These are phyloP conservation scores for Gila orcuttii DNA, from an alignment of 2,113 vertebrate species.

Conservation along the genomic window DNA sequence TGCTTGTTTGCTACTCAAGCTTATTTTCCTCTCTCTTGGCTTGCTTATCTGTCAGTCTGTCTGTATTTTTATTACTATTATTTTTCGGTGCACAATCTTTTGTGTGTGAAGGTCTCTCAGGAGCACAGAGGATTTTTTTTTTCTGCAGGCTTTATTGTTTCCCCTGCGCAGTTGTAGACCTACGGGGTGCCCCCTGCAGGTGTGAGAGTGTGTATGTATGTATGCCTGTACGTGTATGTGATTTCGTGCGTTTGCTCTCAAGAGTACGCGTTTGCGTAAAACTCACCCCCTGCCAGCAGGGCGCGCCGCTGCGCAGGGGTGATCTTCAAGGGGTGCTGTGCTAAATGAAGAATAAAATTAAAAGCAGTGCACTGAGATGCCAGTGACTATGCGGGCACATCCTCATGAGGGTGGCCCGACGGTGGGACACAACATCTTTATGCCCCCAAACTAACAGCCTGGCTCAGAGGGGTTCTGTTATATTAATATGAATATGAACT, in stretches of 20 bases:
- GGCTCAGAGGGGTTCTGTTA: conserved; percentile 45
- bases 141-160: conserved; percentile 71
- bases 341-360: conserved; percentile 61
- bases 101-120: conserved; percentile 58
- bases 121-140: conserved; percentile 56
- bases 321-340: conserved; percentile 59
- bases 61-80: conserved; percentile 39
- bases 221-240: conserved; percentile 20
- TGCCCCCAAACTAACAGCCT: conserved; percentile 35
- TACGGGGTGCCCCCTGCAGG: conserved; percentile 62
- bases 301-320: conserved; percentile 45
- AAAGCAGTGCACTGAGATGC: conserved; percentile 55
- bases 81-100: conserved; percentile 14
- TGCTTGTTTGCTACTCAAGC: conserved; percentile 48
- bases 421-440: conserved; percentile 24
- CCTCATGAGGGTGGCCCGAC: conserved; percentile 36
- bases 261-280: not conserved
- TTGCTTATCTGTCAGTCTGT: conserved; percentile 46
- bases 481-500: conserved; percentile 52
- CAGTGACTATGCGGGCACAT: conserved; percentile 57
- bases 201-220: conserved; percentile 55
- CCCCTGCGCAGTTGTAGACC: conserved; percentile 71
- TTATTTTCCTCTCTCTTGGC: conserved; percentile 36
- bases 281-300: conserved; percentile 52
- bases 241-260: not conserved